phyloP scores from a whole-genome alignment of 2,888 invertebrate genomes.

The Sinohyriopsis cumingii region DNA sequence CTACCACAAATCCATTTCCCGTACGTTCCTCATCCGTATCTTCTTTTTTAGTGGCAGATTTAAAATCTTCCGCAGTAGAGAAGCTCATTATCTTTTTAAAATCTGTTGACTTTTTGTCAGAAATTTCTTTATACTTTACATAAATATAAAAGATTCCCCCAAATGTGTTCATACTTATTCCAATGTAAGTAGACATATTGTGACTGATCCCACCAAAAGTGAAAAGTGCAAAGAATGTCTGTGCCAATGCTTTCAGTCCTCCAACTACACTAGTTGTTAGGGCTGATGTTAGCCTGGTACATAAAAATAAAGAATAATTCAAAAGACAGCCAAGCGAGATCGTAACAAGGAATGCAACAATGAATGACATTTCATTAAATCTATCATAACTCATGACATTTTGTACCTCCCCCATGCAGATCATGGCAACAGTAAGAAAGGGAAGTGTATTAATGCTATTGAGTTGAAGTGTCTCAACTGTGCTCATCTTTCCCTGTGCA shows the following conservation, averaged over 20 bases:
- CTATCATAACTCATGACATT: conserved; percentile 32
- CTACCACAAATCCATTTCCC: too few relatives aligned
- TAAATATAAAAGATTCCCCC: conserved; percentile 71
- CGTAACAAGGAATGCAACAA: conserved; percentile 62
- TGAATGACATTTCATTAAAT: conserved; percentile 51
- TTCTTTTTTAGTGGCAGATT: background rate
- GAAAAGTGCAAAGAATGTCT: conserved; percentile 72
- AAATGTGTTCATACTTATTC: conserved; percentile 70
- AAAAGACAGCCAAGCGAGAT: conserved; percentile 68
- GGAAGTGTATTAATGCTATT: conserved; percentile 71
- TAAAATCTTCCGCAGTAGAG: conserved; percentile 47
- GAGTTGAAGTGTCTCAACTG: conserved; percentile 70
- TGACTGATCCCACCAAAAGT: conserved; percentile 72
- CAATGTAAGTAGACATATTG: conserved; percentile 64
- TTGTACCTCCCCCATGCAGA: conserved; percentile 56
- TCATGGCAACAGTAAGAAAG: conserved; percentile 57
- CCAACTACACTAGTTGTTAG: conserved; percentile 73
- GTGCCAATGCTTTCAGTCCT: conserved; percentile 71
- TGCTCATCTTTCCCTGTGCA: conserved; percentile 62
- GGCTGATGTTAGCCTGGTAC: conserved; percentile 72
- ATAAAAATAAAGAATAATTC: conserved; percentile 73
- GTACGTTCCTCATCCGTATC: too few relatives aligned
- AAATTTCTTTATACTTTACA: conserved; percentile 66
- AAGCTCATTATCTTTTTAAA: conserved; percentile 55
- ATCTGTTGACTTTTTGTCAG: conserved; percentile 20